These are phyloP conservation scores for Mayetiola destructor DNA, from an alignment of 2,888 invertebrate species.

Conservation along the genomic window DNA sequence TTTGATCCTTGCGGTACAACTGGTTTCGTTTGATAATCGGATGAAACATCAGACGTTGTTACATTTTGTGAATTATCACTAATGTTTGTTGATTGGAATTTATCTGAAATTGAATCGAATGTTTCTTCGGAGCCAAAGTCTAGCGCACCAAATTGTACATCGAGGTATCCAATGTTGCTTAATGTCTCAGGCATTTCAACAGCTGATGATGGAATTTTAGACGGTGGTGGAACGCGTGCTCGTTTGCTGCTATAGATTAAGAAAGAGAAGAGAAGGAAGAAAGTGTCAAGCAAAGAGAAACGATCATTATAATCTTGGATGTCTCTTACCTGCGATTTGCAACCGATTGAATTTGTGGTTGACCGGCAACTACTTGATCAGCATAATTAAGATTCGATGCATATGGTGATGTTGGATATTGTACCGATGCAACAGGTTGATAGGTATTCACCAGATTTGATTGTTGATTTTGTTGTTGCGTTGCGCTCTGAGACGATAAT, in stretches of 20 bases:
- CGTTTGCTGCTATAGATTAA: slow-evolving; percentile 42
- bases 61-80: slow-evolving; percentile 30
- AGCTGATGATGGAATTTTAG: slow-evolving; percentile 84
- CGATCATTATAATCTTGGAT: too few relatives aligned
- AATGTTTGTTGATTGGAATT: slow-evolving; percentile 29
- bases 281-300: too few relatives aligned
- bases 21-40: slow-evolving; percentile 31
- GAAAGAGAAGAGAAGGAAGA: too few relatives aligned
- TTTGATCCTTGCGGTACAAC: slow-evolving; percentile 20
- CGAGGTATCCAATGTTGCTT: slow-evolving; percentile 59
- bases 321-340: slow-evolving; percentile 29
- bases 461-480: background rate
- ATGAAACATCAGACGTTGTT: slow-evolving; percentile 23
- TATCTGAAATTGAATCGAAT: slow-evolving; percentile 33
- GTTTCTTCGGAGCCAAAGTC: slow-evolving; percentile 48
- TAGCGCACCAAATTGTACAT: slow-evolving; percentile 87
- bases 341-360: slow-evolving; percentile 24
- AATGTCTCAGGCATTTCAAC: slow-evolving; percentile 90
- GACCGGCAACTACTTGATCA: slow-evolving; percentile 23
- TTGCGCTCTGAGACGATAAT: slow-evolving; percentile 28
- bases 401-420: slow-evolving; percentile 30
- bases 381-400: slow-evolving; percentile 29
- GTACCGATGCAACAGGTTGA: slow-evolving; percentile 25
- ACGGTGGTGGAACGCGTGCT: slow-evolving; percentile 68
- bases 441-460: background rate